Evolutionary conservation across 2,888 invertebrate species (phyloP).

Genomic region (Drosophila borealis): DNA sequence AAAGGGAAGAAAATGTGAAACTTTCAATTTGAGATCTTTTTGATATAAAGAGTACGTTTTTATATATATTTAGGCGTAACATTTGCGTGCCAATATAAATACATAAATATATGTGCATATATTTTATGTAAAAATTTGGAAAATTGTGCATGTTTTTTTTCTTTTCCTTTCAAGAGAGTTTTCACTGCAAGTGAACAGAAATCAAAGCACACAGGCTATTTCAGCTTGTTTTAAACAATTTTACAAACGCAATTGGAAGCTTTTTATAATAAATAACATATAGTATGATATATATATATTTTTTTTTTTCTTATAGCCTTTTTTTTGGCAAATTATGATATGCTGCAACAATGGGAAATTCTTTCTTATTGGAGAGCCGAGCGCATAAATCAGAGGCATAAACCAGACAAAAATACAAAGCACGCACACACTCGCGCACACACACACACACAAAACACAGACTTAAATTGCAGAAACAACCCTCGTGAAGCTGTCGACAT

Average conservation of each 20-base stretch:
- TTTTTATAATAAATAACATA: slow-evolving; percentile 1
- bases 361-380: slow-evolving; percentile 40
- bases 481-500: slow-evolving; percentile 55
- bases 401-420: slow-evolving; percentile 12
- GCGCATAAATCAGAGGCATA: slow-evolving; percentile 30
- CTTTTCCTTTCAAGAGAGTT: no score
- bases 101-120: no score
- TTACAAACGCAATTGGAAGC: slow-evolving; percentile 6
- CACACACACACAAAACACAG: neutral
- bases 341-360: slow-evolving; percentile 24
- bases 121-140: no score
- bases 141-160: no score
- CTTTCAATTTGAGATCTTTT: no score
- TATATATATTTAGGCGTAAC: no score
- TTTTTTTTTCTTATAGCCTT: neutral
- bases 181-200: neutral
- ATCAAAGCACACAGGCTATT: neutral
- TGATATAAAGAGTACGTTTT: no score
- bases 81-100: no score
- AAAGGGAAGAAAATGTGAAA: no score
- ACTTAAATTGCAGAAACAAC: slow-evolving; percentile 50
- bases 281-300: neutral
- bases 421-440: neutral
- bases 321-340: slow-evolving; percentile 14
- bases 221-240: slow-evolving; percentile 1